A percentile compares a stretch with the other conserved stretches of the same genome.
phyloP scores from a whole-genome alignment of 2,113 vertebrate genomes.

The Cyprinodon brontotheroides region DNA sequence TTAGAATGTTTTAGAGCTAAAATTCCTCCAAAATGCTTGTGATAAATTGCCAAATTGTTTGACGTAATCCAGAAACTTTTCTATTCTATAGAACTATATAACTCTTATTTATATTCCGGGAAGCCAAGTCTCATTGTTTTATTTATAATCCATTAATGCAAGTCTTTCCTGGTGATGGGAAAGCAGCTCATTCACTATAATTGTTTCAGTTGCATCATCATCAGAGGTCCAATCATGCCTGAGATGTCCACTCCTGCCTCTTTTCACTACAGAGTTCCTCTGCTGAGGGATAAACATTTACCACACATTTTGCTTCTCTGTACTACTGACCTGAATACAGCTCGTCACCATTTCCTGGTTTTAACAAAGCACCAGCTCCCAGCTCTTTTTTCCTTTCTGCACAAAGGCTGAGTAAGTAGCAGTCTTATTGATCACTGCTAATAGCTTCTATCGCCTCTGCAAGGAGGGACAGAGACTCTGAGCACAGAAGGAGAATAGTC shows the following conservation, averaged over 20 bases:
- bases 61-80: no score
- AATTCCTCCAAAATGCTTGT: no score
- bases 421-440: slow-evolving; percentile 38
- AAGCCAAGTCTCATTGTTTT: no score
- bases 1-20: no score
- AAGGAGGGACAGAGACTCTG: slow-evolving; percentile 2
- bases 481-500: not conserved
- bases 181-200: not conserved
- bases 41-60: no score
- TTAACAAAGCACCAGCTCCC: not conserved
- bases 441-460: slow-evolving; percentile 28
- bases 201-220: not conserved
- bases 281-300: not conserved
- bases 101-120: no score
- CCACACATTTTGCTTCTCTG: not conserved
- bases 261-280: no score
- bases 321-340: not conserved
- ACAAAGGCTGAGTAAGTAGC: slow-evolving; percentile 13
- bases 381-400: slow-evolving; percentile 8
- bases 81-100: no score
- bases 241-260: no score
- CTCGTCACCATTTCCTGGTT: not conserved
- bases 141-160: no score
- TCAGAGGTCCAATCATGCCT: not conserved
- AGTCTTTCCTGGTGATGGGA: no score